Evolutionary conservation across 2,113 vertebrate genomes (phyloP).

Genomic region (Pterocles orientalis): DNA sequence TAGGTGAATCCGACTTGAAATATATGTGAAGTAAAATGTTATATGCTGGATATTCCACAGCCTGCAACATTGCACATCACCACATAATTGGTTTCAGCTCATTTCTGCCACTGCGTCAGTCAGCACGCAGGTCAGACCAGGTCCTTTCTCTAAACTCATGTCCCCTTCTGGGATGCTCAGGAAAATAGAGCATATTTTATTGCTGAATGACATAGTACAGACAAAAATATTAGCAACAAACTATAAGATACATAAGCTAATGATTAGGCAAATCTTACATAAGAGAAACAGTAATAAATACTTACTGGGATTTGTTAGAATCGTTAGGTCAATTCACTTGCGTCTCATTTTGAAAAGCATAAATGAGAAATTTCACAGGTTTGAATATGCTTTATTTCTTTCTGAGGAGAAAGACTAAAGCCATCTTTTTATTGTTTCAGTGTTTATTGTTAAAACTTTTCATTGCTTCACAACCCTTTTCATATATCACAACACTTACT

Average conservation of each 20-base stretch:
- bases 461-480: background rate
- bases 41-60: background rate
- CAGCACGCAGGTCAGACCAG: rapidly evolving
- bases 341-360: background rate
- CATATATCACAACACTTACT: background rate
- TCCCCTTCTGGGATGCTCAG: background rate
- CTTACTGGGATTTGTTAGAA: background rate
- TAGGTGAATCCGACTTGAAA: background rate
- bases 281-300: background rate
- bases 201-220: background rate
- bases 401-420: background rate
- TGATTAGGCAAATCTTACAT: background rate
- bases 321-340: background rate
- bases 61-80: background rate
- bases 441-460: background rate
- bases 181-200: background rate
- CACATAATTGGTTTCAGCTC: background rate
- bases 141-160: background rate
- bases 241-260: background rate
- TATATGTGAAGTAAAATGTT: background rate
- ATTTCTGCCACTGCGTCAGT: background rate
- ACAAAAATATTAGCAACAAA: background rate
- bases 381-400: background rate
- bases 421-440: background rate
- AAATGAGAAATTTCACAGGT: background rate